Percentiles rank a stretch among this genome's conserved stretches.
Conservation (phyloP, 2,888 invertebrate genomes). For the Disparrhopalites patrizii region DNA sequence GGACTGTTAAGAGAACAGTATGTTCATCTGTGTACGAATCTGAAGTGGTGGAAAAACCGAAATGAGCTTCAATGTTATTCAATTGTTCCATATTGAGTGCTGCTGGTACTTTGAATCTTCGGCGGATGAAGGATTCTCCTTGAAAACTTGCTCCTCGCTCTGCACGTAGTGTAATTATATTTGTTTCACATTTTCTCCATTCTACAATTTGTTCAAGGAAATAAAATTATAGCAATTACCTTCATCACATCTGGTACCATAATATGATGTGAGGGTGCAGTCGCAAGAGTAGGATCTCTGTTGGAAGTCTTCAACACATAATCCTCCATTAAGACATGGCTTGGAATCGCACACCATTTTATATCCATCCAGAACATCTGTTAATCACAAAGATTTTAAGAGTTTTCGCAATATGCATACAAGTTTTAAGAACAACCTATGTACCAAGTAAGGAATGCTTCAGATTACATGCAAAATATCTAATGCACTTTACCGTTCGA, state of each 20-base stretch:
- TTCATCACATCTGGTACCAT: slow-evolving; percentile 80
- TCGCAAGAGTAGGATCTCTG: slow-evolving; percentile 81
- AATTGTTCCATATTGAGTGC: slow-evolving; percentile 63
- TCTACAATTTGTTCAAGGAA: no score
- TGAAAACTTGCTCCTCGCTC: slow-evolving; percentile 87
- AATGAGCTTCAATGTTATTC: slow-evolving; percentile 66
- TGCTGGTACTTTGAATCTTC: slow-evolving; percentile 60
- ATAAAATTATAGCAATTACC: no score
- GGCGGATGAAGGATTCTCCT: slow-evolving; percentile 75
- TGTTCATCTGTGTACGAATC: slow-evolving; percentile 60
- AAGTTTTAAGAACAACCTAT: no score
- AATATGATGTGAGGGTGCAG: slow-evolving; percentile 83
- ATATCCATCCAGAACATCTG: slow-evolving; percentile 63
- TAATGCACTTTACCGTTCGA: slow-evolving; percentile 29
- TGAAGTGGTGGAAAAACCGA: slow-evolving; percentile 74
- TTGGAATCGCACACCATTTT: slow-evolving; percentile 83
- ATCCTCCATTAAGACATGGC: slow-evolving; percentile 82
- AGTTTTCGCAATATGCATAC: not conserved
- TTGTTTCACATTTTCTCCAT: no score
- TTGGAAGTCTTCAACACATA: slow-evolving; percentile 83
- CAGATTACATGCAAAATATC: not conserved
- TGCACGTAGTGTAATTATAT: slow-evolving; percentile 39
- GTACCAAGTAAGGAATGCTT: not conserved
- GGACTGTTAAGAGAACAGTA: slow-evolving; percentile 71
- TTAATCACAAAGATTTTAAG: slow-evolving; percentile 14